A percentile compares a stretch with the other conserved stretches of the same genome.
These are phyloP conservation scores for Cynodonichthys magdalenae DNA, from an alignment of 2,797 vertebrate species.

Conservation along the genomic window DNA sequence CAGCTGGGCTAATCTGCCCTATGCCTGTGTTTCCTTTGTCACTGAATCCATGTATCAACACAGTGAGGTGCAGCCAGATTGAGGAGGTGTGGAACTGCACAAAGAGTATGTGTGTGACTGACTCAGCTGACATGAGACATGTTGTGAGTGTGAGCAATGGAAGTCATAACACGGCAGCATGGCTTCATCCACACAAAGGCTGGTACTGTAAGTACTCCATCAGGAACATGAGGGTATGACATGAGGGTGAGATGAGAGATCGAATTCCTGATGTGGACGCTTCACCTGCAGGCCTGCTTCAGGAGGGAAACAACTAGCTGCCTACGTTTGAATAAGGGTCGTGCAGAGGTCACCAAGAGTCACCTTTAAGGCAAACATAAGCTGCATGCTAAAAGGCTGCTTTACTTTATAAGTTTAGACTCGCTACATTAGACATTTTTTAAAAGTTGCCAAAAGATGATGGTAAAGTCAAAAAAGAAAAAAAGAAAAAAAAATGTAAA, in stretches of 20 bases:
- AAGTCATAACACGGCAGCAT: constrained; percentile 74
- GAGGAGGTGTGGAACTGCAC: constrained; percentile 75
- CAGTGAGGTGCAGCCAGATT: constrained; percentile 73
- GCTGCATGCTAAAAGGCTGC: constrained; percentile 11
- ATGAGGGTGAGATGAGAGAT: constrained; percentile 72
- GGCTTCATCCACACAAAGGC: constrained; percentile 67
- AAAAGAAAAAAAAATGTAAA: no score
- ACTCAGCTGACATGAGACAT: constrained; percentile 68
- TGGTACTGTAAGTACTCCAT: constrained; percentile 64
- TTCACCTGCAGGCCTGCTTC: constrained; percentile 54
- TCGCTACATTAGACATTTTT: constrained; percentile 1
- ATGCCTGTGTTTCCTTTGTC: constrained; percentile 81
- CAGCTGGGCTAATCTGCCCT: constrained; percentile 77
- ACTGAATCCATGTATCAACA: constrained; percentile 78
- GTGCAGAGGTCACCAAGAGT: constrained; percentile 49
- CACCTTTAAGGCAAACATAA: constrained; percentile 14
- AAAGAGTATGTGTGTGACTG: constrained; percentile 71
- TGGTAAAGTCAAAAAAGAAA: no score
- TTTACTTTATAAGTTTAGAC: not conserved
- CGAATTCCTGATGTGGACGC: constrained; percentile 61
- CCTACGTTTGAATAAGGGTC: constrained; percentile 47
- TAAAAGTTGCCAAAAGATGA: no score
- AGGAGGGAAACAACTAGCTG: constrained; percentile 36
- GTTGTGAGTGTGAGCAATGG: constrained; percentile 67
- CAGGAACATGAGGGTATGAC: constrained; percentile 66